Base-by-base conservation (phyloP, 1,140 invertebrate species). In the Nixonia krombeini region DNA sequence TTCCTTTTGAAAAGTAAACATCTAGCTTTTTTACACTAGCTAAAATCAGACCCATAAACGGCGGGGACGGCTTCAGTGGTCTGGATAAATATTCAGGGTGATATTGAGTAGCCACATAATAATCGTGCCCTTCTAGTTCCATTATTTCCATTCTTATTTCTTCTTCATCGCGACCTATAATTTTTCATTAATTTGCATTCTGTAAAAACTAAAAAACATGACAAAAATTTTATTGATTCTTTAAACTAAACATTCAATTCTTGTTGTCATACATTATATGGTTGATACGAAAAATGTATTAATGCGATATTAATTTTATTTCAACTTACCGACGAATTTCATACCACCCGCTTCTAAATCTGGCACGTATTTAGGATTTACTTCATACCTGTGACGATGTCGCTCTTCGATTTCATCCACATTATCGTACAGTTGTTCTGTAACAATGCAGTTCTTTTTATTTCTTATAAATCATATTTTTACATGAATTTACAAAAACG, bases 61-160 rank as follows among this genome's bases (percentile, higher is more conserved):
- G 96, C 2, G 98, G 94, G 23, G 96, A 98, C 0, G 98, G 97
- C 64, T 92, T 93, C 42, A 98, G 83, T 0, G 98, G 97, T 0
- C 97, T 88, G 0, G 95, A 97, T 41, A 98, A 87, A 83, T 99
- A 99, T 82, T 99, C 98, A 0, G 98, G 98, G 85, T 99, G 98
- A 82, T 94, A 99, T 83, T 99, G 98, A 0, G 96, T 96, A 0
- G 93, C 95, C 8, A 98, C 93, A 85, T 94, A 99, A 80, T 94
- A 99, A 0, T 92, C 93, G 86, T 99, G 97, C 0, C 79, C 84
- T 38, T 87, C 87, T 17, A 93, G 84, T 80, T 90, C 90, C 10
- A 91, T 88, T 21, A 93, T 93, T 86, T 97, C 98, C 96, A 98
- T 98, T 40, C 91, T 87, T 37, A 87, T 87, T 51, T 89, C 87